These are phyloP conservation scores for Seladonia tumulorum DNA, from an alignment of 2,888 invertebrate genomes.

Conservation along the genomic window DNA sequence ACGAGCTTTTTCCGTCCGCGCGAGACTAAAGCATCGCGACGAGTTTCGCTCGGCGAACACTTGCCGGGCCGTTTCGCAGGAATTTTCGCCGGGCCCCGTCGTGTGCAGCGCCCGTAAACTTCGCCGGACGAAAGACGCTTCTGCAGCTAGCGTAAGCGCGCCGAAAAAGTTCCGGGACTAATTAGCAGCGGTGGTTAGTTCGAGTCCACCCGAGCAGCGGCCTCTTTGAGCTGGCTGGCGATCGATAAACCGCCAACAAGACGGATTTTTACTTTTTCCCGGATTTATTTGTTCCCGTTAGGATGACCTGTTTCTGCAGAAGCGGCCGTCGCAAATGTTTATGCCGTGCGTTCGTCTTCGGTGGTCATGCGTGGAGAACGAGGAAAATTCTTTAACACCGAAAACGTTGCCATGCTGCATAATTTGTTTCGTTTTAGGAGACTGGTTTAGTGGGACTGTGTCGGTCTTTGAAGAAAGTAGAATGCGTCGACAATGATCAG, in stretches of 20 bases:
- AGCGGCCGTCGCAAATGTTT: too few relatives aligned
- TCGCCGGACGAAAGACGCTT: constrained; percentile 23
- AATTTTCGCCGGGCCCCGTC: constrained; percentile 40
- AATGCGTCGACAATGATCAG: too few relatives aligned
- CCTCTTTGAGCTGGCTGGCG: background rate
- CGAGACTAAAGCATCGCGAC: constrained; percentile 34
- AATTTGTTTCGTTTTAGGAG: too few relatives aligned
- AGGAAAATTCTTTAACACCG: too few relatives aligned
- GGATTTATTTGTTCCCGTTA: background rate
- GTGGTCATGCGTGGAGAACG: too few relatives aligned
- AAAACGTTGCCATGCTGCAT: too few relatives aligned
- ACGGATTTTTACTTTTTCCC: background rate
- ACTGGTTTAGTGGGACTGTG: too few relatives aligned
- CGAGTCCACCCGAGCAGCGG: background rate
- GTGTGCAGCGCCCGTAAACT: constrained; percentile 46
- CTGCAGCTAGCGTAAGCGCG: constrained; percentile 35
- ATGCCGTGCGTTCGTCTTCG: too few relatives aligned
- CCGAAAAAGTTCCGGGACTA: constrained; percentile 56
- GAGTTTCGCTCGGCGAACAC: constrained; percentile 41
- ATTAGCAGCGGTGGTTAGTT: constrained; percentile 3
- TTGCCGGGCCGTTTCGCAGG: constrained; percentile 28
- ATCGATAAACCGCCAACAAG: background rate
- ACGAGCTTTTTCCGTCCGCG: constrained; percentile 54
- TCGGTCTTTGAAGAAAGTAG: too few relatives aligned
- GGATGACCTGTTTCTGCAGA: background rate